phyloP scores from a whole-genome alignment of 2,888 invertebrate genomes.

The Serrognathus titanus region DNA sequence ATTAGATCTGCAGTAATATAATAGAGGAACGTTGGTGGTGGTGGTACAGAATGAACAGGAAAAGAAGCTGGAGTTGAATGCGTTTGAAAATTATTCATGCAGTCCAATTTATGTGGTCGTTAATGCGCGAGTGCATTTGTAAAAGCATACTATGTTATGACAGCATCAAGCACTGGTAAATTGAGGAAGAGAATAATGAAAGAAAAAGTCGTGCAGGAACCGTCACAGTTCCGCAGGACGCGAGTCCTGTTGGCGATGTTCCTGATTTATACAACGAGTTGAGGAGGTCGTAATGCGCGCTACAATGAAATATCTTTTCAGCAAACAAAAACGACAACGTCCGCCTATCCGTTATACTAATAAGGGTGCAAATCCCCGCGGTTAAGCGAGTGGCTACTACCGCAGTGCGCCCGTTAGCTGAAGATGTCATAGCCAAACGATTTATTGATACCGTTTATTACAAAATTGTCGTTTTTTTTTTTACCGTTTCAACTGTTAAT shows the following conservation, averaged over 20 bases:
- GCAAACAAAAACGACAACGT: slow-evolving; percentile 34
- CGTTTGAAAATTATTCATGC: too few species aligned
- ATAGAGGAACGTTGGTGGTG: too few species aligned
- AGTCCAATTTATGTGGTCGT: too few species aligned
- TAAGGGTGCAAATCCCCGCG: slow-evolving; percentile 25
- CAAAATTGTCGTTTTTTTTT: slow-evolving; percentile 24
- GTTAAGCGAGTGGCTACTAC: slow-evolving; percentile 24
- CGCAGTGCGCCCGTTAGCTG: slow-evolving; percentile 20
- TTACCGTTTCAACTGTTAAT: slow-evolving; percentile 13
- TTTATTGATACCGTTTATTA: slow-evolving; percentile 31
- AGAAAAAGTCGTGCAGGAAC: slow-evolving; percentile 17
- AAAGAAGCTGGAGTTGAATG: too few species aligned
- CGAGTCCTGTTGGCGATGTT: slow-evolving; percentile 29
- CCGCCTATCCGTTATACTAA: slow-evolving; percentile 36
- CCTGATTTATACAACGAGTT: slow-evolving; percentile 33
- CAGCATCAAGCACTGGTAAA: too few species aligned
- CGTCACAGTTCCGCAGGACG: slow-evolving; percentile 24
- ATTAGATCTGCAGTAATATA: too few species aligned
- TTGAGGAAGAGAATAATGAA: too few species aligned
- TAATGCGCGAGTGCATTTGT: too few species aligned
- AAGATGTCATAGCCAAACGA: slow-evolving; percentile 32
- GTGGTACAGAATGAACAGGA: too few species aligned
- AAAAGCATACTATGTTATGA: too few species aligned
- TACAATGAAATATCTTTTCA: slow-evolving; percentile 33
- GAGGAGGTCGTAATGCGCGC: slow-evolving; percentile 28